Base-by-base conservation (phyloP, 2,113 vertebrate species). In the Ginglymostoma cirratum region DNA sequence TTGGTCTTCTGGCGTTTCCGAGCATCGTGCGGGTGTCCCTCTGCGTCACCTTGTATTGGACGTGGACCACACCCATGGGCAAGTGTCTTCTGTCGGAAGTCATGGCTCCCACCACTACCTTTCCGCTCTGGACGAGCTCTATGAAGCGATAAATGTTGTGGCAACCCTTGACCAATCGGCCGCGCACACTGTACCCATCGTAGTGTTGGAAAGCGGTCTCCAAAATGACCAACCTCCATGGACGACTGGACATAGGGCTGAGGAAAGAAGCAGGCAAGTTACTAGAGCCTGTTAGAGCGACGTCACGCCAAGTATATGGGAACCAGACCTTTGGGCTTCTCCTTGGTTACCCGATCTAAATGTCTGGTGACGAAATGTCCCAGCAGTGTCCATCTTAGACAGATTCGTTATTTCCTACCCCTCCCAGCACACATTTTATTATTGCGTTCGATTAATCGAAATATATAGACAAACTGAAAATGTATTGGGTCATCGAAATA, bases 81-180 rank as follows among this genome's bases (percentile, higher is more conserved):
- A 92, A 34, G 87, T 92, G 87, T n/a, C 87, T 92, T 61, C 87
- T 61, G 52, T 92, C 87, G 3, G 87, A 92, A 10, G 8, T n/a
- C 87, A 92, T 92, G 87, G 87, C 55, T 65, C 55, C 87, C 10
- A 92, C 87, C 12, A 92, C 55, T 34, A 92, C 87, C 5, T 61
- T 61, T 30, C 87, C 87, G 15, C 87, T 65, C 34, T 92, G 87
- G 27, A 92, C 87, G 14, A 92, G 15, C 55, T 92, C 87, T 4
- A 65, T 92, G 87, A 92, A 92, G 30, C 87, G 52, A 34, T 92
- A 92, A 55, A 92, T 92, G 87, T 92, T 92, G 52, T 92, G 87
- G 14, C 87, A 92, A 5, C 87, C 87, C 87, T 65, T 92, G 87
- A 92, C 87, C 87, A 65, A 17, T 14, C 87, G 87, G 17, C 87